Base-by-base conservation (phyloP, 92 coral and sea anemone genomes). In the Porites rus region DNA sequence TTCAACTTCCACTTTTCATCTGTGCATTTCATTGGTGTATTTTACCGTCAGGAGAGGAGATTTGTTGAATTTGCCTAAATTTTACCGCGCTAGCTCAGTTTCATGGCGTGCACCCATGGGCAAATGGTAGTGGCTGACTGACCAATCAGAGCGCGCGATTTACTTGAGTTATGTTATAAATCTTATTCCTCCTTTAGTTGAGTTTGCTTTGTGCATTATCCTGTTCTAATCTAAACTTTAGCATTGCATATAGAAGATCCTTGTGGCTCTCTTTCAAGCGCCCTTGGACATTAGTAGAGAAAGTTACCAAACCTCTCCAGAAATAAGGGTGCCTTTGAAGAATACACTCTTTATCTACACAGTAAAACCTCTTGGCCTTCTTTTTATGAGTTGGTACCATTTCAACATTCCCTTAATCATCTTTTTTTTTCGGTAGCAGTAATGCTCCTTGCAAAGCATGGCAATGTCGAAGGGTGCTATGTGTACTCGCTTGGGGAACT, bases 381-480 rank as follows among this genome's bases (percentile, higher is more conserved):
- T 11, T 75, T 14, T 4, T 59, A 14, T 51, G 79, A 10, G 79
- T 75, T 50, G 79, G 79, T 20, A 75, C 79, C 79, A 75, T 75
- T 52, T 50, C 43, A 21, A 51, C 4, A 7, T 75, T 75, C 6
- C 79, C 64, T 52, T 22, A 25, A 8, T 24, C 79, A 28, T 53
- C 79, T 20, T 75, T 11, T 59, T 11, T 59, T 12, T 28, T 28
- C 2, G 31, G 59, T 54, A 54, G 13, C 59, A 54, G 59, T 54
- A 54, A 54, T 6, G 59, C 59, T 54, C 76, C 0, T 24, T 18
- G 79, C 56, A 69, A 60, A 77, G 56, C 6, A 77, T 13, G 38
- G 70, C 71, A 28, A 80, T 65, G 84, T 80, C 75, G 63, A 65
- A 66, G 10, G 84, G 75, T 14, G 84, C 74, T 65, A 66, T 80